Base-by-base conservation (phyloP, 2,888 invertebrate genomes). In the Trisateles emortualis region DNA sequence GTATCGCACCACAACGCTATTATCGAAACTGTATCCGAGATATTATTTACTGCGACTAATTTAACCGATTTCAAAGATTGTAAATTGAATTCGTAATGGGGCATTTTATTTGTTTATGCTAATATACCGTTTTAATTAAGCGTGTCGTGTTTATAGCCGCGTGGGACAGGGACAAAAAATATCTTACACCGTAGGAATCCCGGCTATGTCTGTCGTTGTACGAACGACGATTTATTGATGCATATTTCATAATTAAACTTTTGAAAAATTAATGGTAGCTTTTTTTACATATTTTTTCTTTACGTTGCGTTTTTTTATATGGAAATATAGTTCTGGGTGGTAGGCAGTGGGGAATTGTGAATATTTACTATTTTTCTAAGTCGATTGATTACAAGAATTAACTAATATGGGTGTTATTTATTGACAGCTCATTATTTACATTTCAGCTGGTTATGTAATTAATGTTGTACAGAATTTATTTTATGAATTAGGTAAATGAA, bases 91-190 rank as follows among this genome's bases (percentile, higher is more conserved):
- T 86, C 89, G 83, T 91, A 92, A 92, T 92, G 90, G 88, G 82
- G 76, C 83, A 85, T 92, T 92, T 92, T 92, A 92, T 92, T 92
- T 92, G 92, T 92, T 91, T 92, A 92, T 92, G 92, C 90, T 90
- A 92, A 92, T 92, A 83, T 83, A 76, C 79, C 78, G 85, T 85
- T 91, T 92, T 91, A 92, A 92, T 92, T 90, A 90, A 83, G 73
- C 81, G 76, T 76, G 76, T 78, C 79, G 74, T 76, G 78, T 76
- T 80, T 79, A 78, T 69, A 72, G 68, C 49, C 55, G 52, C 43
- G 76, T 57, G 78, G 52, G 81, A 79, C 76, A 36, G 76, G 59
- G 81, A 81, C 55, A 71, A 68, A 63, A 56, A 60, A 69, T 48
- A 39, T 41, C 64, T 50, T 64, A 63, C 62, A 41, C 59, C 52